Evolutionary conservation across 2,888 invertebrate genomes (phyloP), one percentile per base, ranked within the genome.

Genomic region (Calameuta filiformis): DNA sequence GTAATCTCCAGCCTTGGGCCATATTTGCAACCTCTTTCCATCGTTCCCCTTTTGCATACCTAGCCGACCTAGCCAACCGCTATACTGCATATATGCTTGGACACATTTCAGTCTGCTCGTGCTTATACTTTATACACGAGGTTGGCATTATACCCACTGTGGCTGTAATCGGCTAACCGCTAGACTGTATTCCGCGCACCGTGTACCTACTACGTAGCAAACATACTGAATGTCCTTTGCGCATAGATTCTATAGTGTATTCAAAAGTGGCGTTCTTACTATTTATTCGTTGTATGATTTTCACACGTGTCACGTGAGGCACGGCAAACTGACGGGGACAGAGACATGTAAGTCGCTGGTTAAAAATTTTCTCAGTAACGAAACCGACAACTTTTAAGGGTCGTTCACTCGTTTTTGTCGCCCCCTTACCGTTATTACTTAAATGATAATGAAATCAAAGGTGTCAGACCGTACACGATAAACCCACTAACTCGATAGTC

Each of bases 1-100:
- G 82, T 88, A 87, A 89, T 89, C 87, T 84, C 77, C 81, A 89
- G 85, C 87, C 87, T 86, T 85, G 84, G 85, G 86, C 85, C 84
- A 88, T 85, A 87, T 89, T 87, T 83, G 82, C 85, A 85, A 83
- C 83, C 81, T 84, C 83, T 86, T 85, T 83, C 80, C 78, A 56
- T 56, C 56, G 23, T 56, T 56, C 23, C 56, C 56, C 56, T 56
- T 56, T 9, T 56, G 56, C 56, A 56, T 56, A 56, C 23, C 56
- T 23, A 56, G 56, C 56, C 23, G 23, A 56, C 56, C 23, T 56
- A 56, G 56, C 56, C 23, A 56, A 56, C 56, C 23, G 23, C 56
- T 71, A 3, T 71, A 35, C 33, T 71, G 71, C 30, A 30, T 34
- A 35, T 71, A 30, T 33, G 71, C 15, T 23, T 6, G 15, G 56